Evolutionary conservation across 2,113 vertebrate genomes (phyloP), one percentile per base, ranked within the genome.

Genomic region (Crotalus horridus): DNA sequence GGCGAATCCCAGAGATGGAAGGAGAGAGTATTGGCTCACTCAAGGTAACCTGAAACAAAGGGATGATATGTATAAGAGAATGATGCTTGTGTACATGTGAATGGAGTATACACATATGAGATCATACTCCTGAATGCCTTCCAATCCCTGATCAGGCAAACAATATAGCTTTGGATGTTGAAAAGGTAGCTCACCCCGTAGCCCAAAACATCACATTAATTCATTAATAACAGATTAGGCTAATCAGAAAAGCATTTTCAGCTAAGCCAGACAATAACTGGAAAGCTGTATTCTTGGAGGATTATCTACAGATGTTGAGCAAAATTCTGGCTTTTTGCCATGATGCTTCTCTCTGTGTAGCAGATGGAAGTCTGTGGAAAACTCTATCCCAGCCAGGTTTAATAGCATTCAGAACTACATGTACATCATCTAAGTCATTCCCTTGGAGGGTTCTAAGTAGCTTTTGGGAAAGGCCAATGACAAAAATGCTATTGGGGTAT

Each of bases 391-490:
- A 55, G 26, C 55, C 51, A 81, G 46, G 88, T 53, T 61, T 90
- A 93, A 90, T 6, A 93, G 92, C 20, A 0, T 13, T 86, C 48
- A 26, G 29, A 90, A n/a, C 7, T 90, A 29, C 46, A 51, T 48
- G 85, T 23, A 89, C 55, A 53, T 74, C 43, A 33, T 55, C 21
- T 86, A 39, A 81, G 64, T 48, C 55, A 61, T 86, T 46, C n/a
- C 88, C n/a, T 29, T 81, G 59, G 88, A 90, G 69, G 46, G 48
- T 61, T 39, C 5, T 59, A 51, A 89, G 69, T 55, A 89, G 69
- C 92, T 93, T 29, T 93, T 89, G 55, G 55, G 56, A 56, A n/a
- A 54, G 89, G 64, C 43, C 55, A 59, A 23, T 90, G 87, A 89
- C 26, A 92, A 88, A 15, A 59, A 20, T 17, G 9, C 53, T 86